phyloP scores from a whole-genome alignment of 2,113 vertebrate genomes.

The Tonatia bakeri region DNA sequence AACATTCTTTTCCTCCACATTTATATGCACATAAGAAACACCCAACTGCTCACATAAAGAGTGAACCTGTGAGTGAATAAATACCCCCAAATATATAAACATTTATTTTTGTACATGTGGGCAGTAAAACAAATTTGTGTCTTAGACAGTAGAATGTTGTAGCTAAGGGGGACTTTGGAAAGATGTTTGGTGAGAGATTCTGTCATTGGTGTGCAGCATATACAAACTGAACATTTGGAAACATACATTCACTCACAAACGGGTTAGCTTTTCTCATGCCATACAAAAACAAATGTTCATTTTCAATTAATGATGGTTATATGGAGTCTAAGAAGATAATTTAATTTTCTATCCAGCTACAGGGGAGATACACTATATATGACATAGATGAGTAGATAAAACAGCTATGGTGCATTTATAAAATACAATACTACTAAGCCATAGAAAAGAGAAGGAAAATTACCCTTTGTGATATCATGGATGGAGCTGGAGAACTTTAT shows the following conservation, averaged over 20 bases:
- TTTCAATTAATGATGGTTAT: not conserved
- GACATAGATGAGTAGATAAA: not conserved
- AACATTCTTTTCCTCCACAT: not conserved
- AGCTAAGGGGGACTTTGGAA: not conserved
- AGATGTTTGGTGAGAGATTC: not conserved
- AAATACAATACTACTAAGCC: too few relatives aligned
- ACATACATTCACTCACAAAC: not conserved
- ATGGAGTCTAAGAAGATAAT: not conserved
- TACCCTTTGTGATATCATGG: too few relatives aligned
- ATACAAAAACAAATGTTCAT: not conserved
- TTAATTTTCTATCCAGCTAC: not conserved
- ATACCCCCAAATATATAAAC: not conserved
- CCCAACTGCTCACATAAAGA: not conserved
- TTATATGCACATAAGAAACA: not conserved
- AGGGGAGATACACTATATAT: not conserved
- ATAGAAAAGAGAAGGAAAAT: too few relatives aligned
- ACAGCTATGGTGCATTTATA: too few relatives aligned
- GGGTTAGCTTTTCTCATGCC: not conserved
- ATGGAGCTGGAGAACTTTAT: too few relatives aligned
- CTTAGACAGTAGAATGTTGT: not conserved
- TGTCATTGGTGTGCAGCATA: not conserved
- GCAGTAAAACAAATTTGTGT: not conserved
- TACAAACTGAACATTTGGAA: not conserved
- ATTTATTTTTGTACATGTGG: not conserved
- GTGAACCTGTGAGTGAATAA: not conserved